Evolutionary conservation across 2,888 invertebrate genomes (phyloP).

Genomic region (Nephrotoma guestfalica): DNA sequence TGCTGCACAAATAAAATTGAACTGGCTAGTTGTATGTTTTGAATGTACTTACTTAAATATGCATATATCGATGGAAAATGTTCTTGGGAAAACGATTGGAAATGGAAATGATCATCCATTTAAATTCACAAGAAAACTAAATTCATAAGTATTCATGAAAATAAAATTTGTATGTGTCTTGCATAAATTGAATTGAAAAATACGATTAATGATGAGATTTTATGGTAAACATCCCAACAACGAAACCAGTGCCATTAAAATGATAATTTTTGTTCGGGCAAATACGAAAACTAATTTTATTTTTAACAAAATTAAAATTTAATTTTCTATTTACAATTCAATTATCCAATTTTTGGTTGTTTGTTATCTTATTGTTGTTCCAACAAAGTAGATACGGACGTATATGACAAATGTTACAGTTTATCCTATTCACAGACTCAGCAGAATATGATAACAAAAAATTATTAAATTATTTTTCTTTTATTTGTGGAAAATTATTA

Average conservation of each 20-base stretch:
- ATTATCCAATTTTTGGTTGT: not conserved
- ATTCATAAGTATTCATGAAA: not conserved
- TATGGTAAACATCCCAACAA: too few relatives aligned
- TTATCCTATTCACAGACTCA: not conserved
- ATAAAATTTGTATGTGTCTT: not conserved
- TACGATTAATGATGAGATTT: too few relatives aligned
- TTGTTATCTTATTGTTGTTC: not conserved
- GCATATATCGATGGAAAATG: not conserved
- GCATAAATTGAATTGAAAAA: not conserved
- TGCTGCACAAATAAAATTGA: too few relatives aligned
- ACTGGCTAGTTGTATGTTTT: too few relatives aligned
- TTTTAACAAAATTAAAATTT: not conserved
- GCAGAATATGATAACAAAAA: not conserved
- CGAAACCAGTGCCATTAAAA: too few relatives aligned
- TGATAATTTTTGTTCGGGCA: too few relatives aligned
- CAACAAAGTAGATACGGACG: not conserved
- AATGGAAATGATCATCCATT: not conserved
- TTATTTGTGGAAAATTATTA: not conserved
- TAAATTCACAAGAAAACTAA: not conserved
- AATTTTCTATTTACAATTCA: not conserved
- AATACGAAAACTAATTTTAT: not conserved
- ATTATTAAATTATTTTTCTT: not conserved
- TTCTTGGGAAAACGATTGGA: not conserved
- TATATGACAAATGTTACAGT: not conserved
- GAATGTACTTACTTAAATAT: not conserved